These are phyloP conservation scores for Urocyon cinereoargenteus DNA, from an alignment of 2,797 vertebrate genomes.

Conservation along the genomic window DNA sequence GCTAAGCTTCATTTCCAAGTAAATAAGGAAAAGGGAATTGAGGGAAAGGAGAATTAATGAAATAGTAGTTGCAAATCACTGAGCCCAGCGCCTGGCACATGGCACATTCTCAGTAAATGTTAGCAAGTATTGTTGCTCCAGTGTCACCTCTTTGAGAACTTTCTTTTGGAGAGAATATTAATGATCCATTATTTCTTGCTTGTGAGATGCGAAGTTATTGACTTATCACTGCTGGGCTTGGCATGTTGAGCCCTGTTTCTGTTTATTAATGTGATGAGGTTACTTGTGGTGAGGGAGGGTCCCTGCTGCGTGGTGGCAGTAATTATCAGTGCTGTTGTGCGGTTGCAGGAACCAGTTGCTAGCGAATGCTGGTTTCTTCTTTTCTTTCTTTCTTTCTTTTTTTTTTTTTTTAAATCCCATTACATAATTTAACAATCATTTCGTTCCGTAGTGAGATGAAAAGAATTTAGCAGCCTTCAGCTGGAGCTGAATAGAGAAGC, in stretches of 20 bases:
- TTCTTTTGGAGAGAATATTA: conserved; percentile 12
- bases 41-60: not conserved
- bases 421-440: conserved; percentile 75
- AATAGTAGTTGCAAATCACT: not conserved
- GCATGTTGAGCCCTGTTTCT: conserved; percentile 39
- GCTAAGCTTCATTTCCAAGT: conserved; percentile 32
- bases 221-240: not conserved
- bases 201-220: conserved; percentile 56
- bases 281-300: conserved; percentile 29
- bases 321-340: conserved; percentile 49
- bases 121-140: not conserved
- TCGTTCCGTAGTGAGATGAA: conserved; percentile 72
- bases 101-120: conserved; percentile 27
- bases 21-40: not conserved
- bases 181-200: conserved; percentile 52
- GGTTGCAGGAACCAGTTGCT: not conserved
- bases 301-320: not conserved
- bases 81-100: not conserved
- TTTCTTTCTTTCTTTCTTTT: not conserved
- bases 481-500: conserved; percentile 71
- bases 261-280: conserved; percentile 68
- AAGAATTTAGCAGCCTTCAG: conserved; percentile 72
- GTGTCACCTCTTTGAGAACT: conserved; percentile 23
- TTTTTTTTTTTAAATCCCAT: conserved; percentile 10
- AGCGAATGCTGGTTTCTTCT: conserved; percentile 46